Conservation (phyloP, 2,113 vertebrate genomes). For the Tragelaphus strepsiceros region DNA sequence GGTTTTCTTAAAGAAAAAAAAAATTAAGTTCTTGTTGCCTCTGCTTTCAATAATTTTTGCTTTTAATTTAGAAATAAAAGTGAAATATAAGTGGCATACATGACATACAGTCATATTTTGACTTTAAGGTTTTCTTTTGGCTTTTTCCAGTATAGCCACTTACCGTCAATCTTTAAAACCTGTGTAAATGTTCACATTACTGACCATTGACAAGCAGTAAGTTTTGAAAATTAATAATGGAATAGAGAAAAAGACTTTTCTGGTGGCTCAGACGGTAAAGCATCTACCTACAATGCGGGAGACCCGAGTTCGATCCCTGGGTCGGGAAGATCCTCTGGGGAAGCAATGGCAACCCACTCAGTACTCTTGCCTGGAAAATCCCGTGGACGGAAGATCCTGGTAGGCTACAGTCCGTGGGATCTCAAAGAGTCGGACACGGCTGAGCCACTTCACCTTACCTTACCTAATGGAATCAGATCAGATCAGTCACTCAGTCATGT, state of each 20-base stretch:
- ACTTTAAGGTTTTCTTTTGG: background rate
- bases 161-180: background rate
- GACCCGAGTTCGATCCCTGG: no score
- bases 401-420: no score
- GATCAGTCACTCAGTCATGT: no score
- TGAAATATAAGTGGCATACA: background rate
- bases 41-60: background rate
- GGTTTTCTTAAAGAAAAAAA: background rate
- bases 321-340: no score
- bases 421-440: no score
- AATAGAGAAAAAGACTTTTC: background rate
- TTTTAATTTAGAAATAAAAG: background rate
- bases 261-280: no score
- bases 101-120: background rate
- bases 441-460: no score
- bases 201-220: background rate
- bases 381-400: no score
- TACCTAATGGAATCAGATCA: background rate
- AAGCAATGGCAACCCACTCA: no score
- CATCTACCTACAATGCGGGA: no score
- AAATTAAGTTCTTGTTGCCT: background rate
- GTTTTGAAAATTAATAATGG: background rate
- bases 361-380: no score
- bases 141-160: background rate
- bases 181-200: background rate